Evolutionary conservation across 2,888 invertebrate genomes (phyloP), one percentile per base, ranked within the genome.

Genomic region (Congeria kusceri): DNA sequence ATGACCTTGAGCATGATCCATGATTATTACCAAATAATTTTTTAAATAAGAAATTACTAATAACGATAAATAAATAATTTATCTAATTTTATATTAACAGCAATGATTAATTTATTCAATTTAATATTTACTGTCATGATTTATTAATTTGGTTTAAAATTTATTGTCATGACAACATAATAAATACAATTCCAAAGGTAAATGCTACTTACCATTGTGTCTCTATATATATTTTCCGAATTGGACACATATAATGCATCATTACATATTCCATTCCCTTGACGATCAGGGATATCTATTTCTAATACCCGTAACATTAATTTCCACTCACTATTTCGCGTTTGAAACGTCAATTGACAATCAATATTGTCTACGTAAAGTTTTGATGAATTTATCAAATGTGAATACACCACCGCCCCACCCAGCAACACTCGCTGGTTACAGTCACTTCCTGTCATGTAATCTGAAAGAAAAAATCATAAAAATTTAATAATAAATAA

Each of bases 201-300:
- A n/a, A n/a, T n/a, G n/a, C n/a, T 61, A 90, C 92, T 86, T 74
- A 92, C 92, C 91, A 92, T 88, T 5, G 91, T 86, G 49, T 85
- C 49, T 49, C n/a, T 85, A 74, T 88, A 86, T 49, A 90, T 86
- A 47, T 85, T 87, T 65, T 86, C 83, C 29, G 88, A 88, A 71
- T 92, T 90, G 75, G 90, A 92, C 46, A 92, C 85, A 80, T 92
- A 92, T n/a, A 92, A 85, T 11, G 92, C 92, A 79, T 92, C 92
- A 67, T 92, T 91, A 85, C 92, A 92, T 47, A 88, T 85, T 61
- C 88, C 88, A 44, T 80, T 86, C 15, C 71, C 80, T 28, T 85
- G 84, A 56, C 85, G 62, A 69, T 92, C 92, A 9, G 92, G 92
- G 44, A 92, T 89, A 80, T 92, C 92, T 77, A 92, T 78, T 49